Percentiles rank a stretch among this genome's conserved stretches.
Evolutionary conservation across 2,113 vertebrate genomes (phyloP).

Genomic region (Zosterops pallidus): DNA sequence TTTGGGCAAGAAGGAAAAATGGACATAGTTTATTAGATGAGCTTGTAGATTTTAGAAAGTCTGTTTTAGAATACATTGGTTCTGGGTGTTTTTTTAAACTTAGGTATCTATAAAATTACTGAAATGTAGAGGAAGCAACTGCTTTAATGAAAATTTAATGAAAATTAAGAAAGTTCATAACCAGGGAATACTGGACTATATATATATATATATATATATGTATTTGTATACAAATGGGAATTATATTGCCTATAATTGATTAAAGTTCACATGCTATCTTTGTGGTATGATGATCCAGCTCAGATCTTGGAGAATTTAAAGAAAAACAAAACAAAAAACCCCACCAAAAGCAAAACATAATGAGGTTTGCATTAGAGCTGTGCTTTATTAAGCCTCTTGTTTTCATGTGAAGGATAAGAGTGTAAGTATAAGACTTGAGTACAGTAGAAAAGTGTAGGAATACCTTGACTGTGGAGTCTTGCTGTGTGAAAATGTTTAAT

Average conservation of each 20-base stretch:
- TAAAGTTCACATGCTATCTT: neutral
- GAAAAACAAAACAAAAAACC: neutral
- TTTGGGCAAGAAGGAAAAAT: neutral
- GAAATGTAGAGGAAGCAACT: neutral
- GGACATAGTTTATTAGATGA: neutral
- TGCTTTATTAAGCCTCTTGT: neutral
- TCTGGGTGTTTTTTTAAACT: too few species aligned
- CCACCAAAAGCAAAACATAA: too few species aligned
- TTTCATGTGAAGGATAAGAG: neutral
- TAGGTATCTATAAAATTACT: neutral
- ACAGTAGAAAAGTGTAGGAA: neutral
- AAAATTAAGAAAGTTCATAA: neutral
- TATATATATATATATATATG: neutral
- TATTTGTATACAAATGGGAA: neutral
- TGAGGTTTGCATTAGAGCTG: neutral
- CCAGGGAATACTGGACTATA: neutral
- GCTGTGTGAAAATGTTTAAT: neutral
- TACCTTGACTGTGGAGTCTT: neutral
- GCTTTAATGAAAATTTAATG: neutral
- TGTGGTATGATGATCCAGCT: neutral
- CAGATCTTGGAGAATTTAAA: neutral
- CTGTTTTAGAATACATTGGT: neutral
- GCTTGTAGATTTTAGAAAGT: neutral
- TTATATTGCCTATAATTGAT: neutral
- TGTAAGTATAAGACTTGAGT: neutral